These are phyloP conservation scores for Leucopsar rothschildi DNA, from an alignment of 2,113 vertebrate genomes.

Conservation along the genomic window DNA sequence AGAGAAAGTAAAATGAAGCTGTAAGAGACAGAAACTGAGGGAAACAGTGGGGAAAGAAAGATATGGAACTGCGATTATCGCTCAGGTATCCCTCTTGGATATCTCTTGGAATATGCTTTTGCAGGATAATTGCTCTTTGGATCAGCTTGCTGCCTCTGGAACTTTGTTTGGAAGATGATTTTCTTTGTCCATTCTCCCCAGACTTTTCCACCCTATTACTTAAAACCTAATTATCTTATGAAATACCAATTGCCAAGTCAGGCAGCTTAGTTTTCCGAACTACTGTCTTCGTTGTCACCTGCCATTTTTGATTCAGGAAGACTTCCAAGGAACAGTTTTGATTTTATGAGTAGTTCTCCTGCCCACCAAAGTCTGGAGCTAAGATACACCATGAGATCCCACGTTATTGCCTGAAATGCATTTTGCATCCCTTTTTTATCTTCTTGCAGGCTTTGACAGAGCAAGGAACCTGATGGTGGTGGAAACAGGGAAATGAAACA, in stretches of 20 bases:
- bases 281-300: neutral
- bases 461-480: neutral
- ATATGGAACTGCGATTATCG: neutral
- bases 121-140: neutral
- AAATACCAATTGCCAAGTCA: neutral
- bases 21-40: neutral
- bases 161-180: neutral
- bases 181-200: neutral
- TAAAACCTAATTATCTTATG: neutral
- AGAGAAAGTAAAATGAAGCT: conserved; percentile 27
- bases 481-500: neutral
- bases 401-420: neutral
- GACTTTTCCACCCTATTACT: neutral
- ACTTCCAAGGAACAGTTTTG: neutral
- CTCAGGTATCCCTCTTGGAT: neutral
- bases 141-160: neutral
- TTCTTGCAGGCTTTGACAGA: neutral
- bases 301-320: neutral
- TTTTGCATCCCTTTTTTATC: neutral
- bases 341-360: neutral
- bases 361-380: neutral
- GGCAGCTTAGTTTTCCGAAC: neutral
- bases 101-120: neutral
- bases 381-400: neutral
- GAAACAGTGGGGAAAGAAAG: neutral